phyloP scores from a whole-genome alignment of 2,888 invertebrate genomes.

The Podabrus alpinus region DNA sequence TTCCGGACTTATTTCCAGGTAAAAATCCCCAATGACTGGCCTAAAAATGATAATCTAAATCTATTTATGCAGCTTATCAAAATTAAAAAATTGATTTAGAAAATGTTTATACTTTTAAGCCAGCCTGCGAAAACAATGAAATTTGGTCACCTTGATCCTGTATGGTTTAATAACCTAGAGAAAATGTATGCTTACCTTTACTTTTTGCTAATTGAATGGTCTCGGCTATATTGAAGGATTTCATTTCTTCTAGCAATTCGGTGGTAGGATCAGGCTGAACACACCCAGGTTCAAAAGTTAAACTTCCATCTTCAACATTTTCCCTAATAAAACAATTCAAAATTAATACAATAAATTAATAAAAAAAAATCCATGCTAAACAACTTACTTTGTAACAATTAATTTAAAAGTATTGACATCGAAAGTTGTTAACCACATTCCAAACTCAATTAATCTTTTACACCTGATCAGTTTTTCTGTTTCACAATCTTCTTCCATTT shows the following conservation, averaged over 20 bases:
- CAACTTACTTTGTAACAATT: slow-evolving; percentile 32
- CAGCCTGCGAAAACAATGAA: neutral
- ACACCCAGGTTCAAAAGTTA: slow-evolving; percentile 52
- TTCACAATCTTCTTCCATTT: slow-evolving; percentile 51
- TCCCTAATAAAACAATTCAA: slow-evolving; percentile 22
- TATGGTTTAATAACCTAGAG: neutral
- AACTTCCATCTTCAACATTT: slow-evolving; percentile 42
- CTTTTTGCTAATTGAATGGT: slow-evolving; percentile 28
- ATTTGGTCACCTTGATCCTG: neutral
- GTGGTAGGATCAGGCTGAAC: slow-evolving; percentile 57
- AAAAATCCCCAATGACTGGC: too few species aligned
- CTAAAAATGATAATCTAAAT: too few species aligned
- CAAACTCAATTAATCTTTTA: slow-evolving; percentile 58
- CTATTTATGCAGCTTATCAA: too few species aligned
- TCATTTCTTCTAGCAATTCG: slow-evolving; percentile 61
- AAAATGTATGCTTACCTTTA: slow-evolving; percentile 37
- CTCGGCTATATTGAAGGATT: slow-evolving; percentile 57
- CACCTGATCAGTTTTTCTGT: slow-evolving; percentile 58
- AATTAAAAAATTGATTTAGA: too few species aligned
- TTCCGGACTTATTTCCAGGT: too few species aligned
- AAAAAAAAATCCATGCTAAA: neutral
- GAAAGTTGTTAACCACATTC: slow-evolving; percentile 57
- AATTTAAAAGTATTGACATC: slow-evolving; percentile 52
- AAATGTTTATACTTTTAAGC: too few species aligned
- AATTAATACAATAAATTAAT: neutral